Conservation (phyloP, 2,113 vertebrate genomes). For the Cyprinodon brontotheroides region DNA sequence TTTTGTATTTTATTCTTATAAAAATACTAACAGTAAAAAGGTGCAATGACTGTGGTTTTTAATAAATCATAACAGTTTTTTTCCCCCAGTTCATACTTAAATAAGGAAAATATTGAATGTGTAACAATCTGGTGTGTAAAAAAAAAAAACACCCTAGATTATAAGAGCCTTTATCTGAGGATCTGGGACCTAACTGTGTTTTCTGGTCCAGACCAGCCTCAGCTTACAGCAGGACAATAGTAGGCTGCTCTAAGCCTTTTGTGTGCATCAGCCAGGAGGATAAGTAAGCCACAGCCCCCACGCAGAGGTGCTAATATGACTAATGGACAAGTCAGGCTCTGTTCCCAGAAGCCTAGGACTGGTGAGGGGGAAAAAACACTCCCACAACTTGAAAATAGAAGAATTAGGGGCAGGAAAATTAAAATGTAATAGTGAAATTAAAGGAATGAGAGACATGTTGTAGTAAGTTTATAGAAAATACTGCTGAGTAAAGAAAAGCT, state of each 20-base stretch:
- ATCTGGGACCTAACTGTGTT: conserved; percentile 33
- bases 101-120: neutral
- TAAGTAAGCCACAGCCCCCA: conserved; percentile 64
- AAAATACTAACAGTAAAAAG: neutral
- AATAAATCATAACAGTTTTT: neutral
- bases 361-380: conserved; percentile 62
- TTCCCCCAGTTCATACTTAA: neutral
- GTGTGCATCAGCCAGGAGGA: conserved; percentile 43
- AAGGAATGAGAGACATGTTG: neutral
- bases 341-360: conserved; percentile 58
- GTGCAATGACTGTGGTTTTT: neutral
- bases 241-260: conserved; percentile 51
- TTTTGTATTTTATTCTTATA: neutral
- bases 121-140: conserved; percentile 13
- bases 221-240: conserved; percentile 65
- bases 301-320: conserved; percentile 65
- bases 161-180: conserved; percentile 41
- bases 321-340: conserved; percentile 66
- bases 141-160: conserved; percentile 36
- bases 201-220: conserved; percentile 45
- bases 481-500: too few relatives aligned
- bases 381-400: conserved; percentile 36
- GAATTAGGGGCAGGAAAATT: conserved; percentile 22
- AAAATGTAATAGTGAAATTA: conserved; percentile 16
- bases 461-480: neutral